Conservation (phyloP, 2,888 invertebrate genomes). For the Strigamia maritima region DNA sequence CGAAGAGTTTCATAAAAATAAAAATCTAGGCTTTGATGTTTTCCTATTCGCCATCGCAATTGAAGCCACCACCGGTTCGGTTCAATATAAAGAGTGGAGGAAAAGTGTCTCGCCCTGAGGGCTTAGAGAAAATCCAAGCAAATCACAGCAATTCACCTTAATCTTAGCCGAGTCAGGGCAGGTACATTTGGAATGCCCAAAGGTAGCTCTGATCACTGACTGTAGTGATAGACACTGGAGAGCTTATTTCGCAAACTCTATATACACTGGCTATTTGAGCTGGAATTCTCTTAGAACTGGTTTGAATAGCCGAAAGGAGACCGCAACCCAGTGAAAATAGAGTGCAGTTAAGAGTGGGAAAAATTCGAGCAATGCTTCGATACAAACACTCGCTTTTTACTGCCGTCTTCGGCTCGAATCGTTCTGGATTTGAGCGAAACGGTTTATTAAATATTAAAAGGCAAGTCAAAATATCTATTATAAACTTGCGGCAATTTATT, state of each 20-base stretch:
- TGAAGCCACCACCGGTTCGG: not conserved
- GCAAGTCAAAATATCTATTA: not conserved
- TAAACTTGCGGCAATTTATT: not conserved
- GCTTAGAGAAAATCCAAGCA: conserved; percentile 4
- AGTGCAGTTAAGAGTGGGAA: conserved; percentile 4
- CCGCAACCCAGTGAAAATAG: conserved; percentile 4
- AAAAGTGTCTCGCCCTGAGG: not conserved
- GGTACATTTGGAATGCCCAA: conserved; percentile 4
- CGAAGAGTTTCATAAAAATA: not conserved
- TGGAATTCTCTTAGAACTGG: not conserved
- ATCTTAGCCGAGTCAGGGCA: conserved; percentile 4
- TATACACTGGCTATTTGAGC: conserved; percentile 4
- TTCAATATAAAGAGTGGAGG: conserved; percentile 4
- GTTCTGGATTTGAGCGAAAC: not conserved
- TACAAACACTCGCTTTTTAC: conserved; percentile 1
- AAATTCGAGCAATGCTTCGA: conserved; percentile 4
- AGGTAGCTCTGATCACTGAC: not conserved
- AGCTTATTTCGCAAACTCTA: not conserved
- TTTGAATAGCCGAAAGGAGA: conserved; percentile 4
- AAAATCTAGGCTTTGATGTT: not conserved
- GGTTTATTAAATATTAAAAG: not conserved
- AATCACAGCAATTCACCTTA: conserved; percentile 4
- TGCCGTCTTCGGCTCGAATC: not conserved
- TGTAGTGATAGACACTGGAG: not conserved
- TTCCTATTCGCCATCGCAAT: not conserved